These are phyloP conservation scores for Alaudala cheleensis DNA, from an alignment of 2,113 vertebrate genomes.

Conservation along the genomic window DNA sequence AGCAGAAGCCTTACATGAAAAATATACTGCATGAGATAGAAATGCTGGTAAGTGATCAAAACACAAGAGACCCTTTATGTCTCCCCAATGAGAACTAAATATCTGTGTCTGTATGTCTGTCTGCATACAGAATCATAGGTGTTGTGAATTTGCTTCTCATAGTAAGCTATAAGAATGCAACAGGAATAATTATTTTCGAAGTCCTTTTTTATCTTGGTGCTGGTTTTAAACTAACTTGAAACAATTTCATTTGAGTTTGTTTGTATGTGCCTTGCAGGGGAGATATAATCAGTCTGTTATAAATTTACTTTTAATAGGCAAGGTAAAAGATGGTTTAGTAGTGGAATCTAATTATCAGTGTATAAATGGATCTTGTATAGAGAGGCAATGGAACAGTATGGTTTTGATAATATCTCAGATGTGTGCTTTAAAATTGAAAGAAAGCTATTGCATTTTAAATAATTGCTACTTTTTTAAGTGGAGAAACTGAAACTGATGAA, in stretches of 20 bases:
- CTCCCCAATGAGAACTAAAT: background rate
- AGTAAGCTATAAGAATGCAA: background rate
- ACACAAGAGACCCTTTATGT: background rate
- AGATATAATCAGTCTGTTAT: conserved; percentile 47
- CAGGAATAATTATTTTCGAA: background rate
- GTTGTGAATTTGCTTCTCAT: background rate
- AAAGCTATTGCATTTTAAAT: conserved; percentile 23
- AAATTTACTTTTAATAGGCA: conserved; percentile 53
- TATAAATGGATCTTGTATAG: conserved; percentile 33
- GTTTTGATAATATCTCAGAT: background rate
- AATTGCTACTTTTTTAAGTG: background rate
- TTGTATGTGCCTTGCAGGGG: background rate
- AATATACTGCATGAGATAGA: background rate
- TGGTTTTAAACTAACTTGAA: conserved; percentile 26
- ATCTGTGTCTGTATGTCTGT: background rate
- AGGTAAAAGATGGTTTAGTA: conserved; percentile 48
- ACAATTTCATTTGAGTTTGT: conserved; percentile 45
- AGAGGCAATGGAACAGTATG: background rate
- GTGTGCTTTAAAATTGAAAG: background rate
- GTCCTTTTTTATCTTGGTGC: background rate
- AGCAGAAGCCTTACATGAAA: background rate
- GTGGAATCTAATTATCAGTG: conserved; percentile 44
- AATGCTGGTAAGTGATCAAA: background rate
- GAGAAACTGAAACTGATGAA: background rate
- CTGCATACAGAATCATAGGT: background rate